phyloP scores from a whole-genome alignment of 1,140 invertebrate genomes.

The Danaus melanippus region DNA sequence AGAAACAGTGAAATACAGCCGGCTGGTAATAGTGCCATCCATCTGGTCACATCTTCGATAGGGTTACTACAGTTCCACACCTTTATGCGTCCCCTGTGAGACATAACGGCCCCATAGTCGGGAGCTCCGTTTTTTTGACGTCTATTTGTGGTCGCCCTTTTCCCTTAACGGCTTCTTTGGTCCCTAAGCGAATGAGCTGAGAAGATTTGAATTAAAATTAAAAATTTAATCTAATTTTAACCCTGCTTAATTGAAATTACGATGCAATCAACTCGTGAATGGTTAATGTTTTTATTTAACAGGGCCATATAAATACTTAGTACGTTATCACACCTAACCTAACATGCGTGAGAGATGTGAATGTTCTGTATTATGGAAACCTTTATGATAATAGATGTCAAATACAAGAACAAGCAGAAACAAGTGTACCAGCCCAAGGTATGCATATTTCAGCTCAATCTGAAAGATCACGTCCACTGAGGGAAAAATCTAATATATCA shows the following conservation, averaged over 20 bases:
- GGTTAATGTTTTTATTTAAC: no score
- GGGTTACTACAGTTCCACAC: conserved; percentile 65
- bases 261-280: neutral
- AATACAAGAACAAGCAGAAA: no score
- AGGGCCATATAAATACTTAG: no score
- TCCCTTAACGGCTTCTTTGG: conserved; percentile 51
- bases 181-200: conserved; percentile 23
- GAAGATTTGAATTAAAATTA: conserved; percentile 40
- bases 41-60: conserved; percentile 67
- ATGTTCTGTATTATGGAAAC: no score
- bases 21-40: conserved; percentile 62
- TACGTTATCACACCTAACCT: no score
- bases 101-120: conserved; percentile 54
- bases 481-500: conserved; percentile 22
- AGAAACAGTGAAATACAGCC: conserved; percentile 43
- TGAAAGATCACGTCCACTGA: conserved; percentile 17
- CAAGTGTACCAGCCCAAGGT: conserved; percentile 4
- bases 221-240: conserved; percentile 22
- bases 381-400: no score
- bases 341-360: no score
- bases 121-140: conserved; percentile 64
- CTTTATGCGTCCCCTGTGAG: conserved; percentile 66
- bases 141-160: conserved; percentile 65
- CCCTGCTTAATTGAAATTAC: conserved; percentile 3
- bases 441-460: conserved; percentile 20